Base-by-base conservation (phyloP, 2,797 vertebrate species). In the Silurus lanzhouensis region DNA sequence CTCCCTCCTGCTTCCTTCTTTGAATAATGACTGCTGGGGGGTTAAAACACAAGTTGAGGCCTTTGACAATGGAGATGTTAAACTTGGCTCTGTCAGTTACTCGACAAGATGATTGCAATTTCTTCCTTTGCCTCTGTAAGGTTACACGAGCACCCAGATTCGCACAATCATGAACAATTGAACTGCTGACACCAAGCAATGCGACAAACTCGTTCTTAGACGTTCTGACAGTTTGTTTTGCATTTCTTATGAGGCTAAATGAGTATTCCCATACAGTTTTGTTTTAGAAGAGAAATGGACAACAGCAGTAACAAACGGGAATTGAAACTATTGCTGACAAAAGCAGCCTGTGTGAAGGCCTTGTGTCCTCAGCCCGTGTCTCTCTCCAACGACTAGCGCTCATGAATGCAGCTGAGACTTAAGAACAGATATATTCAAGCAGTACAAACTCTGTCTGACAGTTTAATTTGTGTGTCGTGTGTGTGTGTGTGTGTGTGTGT, bases 311-410 rank as follows among this genome's bases (percentile, higher is more conserved):
- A 82, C 84, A 87, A 81, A 90, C 90, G 89, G 91, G 90, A 90
- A 90, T 91, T 89, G 90, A 89, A 92, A 89, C 91, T 90, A 87
- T 87, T 91, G 89, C 88, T 87, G 90, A 91, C 87, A 89, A 92
- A 94, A 89, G 15, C 12, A 86, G 85, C 91, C 89, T 91, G 88
- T 92, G 91, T 91, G 86, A 60, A n/a, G 55, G 90, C 91, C 91
- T 92, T 92, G 89, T 92, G 91, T 86, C 85, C 87, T 67, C 64
- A 63, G 76, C 83, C 83, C 44, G 63, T 89, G 83, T 88, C 84
- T 87, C 80, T 84, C 84, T 91, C 89, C 89, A 93, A 93, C 89
- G 89, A 92, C 92, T 94, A 91, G 90, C 55, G 90, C 91, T 92
- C 89, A 88, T 93, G 91, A 93, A 94, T 93, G 87, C 91, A 82